Base-by-base conservation (phyloP, 53 echinoderm and acorn worm species). In the Luidia sarsii region DNA sequence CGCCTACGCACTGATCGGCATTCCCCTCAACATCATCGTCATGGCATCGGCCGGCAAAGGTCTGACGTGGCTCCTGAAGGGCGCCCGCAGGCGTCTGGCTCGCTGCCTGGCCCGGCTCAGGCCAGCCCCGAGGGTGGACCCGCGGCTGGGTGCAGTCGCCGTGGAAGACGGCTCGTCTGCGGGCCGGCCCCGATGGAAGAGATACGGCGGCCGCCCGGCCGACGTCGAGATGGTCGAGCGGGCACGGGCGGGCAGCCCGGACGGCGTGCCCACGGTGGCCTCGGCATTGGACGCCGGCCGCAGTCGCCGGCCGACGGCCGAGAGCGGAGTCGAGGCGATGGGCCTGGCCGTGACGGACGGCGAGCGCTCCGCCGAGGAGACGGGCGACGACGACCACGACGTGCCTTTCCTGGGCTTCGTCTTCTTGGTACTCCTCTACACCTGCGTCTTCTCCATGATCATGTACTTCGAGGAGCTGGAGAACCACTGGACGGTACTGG, bases 11-110 rank as follows among this genome's bases (percentile, higher is more conserved):
- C 57, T 60, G 33, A 38, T 83, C 31, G 83, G 83, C 24, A 59
- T 83, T 27, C 83, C 83, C 14, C 83, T 83, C 13, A 83, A 83
- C 48, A 49, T 83, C 35, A n/a, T 83, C 62, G 61, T 83, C 49
- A 83, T 83, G 83, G 83, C 83, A n/a, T 61, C 48, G 45, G 70
- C 62, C n/a, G 83, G 83, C 16, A 83, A 35, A 48, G 50, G 20
- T n/a, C 51, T 83, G 27, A 57, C 83, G 2, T 33, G 61, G 19
- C 43, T 43, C 27, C 59, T 45, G 46, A 43, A 61, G 32, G 39
- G 39, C 61, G 20, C 30, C 16, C 59, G 61, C 19, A 7, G 62
- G 28, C 18, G 77, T 13, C 33, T 60, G 48, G 39, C 25, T 21
- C 55, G 38, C 31, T 39, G 53, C 28, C 13, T 61, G 6, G 59